A percentile compares a stretch with the other conserved stretches of the same genome.
These are phyloP conservation scores for Gnatocerus cornutus DNA, from an alignment of 2,888 invertebrate genomes.

Conservation along the genomic window DNA sequence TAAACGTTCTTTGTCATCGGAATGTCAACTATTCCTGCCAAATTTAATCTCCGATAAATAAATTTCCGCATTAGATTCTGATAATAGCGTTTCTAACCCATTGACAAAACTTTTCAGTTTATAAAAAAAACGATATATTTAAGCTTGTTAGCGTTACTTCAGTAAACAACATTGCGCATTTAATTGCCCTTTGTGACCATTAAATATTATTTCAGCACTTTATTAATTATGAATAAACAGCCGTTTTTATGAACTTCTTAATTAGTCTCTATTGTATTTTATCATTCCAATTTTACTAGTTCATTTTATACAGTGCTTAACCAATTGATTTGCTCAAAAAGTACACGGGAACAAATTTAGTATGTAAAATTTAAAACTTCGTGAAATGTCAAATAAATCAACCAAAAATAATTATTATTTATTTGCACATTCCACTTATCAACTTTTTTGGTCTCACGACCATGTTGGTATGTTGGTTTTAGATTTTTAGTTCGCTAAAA, in stretches of 20 bases:
- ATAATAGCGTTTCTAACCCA: neutral
- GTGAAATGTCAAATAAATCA: no score
- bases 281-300: neutral
- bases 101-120: slow-evolving; percentile 4
- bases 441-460: no score
- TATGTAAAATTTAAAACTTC: no score
- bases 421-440: no score
- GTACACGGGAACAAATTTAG: no score
- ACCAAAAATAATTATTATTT: no score
- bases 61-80: no score
- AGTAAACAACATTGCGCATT: slow-evolving; percentile 6
- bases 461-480: no score
- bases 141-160: slow-evolving; percentile 8
- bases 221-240: slow-evolving; percentile 36
- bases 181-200: slow-evolving; percentile 13
- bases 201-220: slow-evolving; percentile 35
- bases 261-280: slow-evolving; percentile 29
- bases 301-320: neutral
- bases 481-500: no score
- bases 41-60: slow-evolving; percentile 36
- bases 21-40: slow-evolving; percentile 38
- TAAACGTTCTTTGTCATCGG: slow-evolving; percentile 25
- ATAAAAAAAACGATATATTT: neutral
- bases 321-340: no score
- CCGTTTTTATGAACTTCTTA: slow-evolving; percentile 20